Conservation (phyloP, 1,140 invertebrate species). For the Alviniconcha marisindica region DNA sequence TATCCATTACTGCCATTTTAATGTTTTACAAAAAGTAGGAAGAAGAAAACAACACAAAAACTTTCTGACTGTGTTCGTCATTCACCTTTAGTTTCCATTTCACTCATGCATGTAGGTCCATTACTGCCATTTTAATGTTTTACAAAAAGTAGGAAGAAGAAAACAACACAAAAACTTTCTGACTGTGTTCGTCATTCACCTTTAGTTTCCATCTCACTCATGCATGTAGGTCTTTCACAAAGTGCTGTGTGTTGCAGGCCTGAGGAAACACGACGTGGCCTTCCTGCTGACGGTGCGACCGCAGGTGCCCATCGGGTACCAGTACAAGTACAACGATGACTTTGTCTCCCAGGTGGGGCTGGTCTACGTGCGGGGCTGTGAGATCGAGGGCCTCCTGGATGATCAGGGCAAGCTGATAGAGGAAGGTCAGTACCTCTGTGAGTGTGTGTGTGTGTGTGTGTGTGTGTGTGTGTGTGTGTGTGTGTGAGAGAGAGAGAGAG, state of each 20-base stretch:
- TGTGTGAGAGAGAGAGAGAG: not conserved
- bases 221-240: no score
- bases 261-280: constrained; percentile 98
- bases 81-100: no score
- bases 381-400: constrained; percentile 99
- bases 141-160: no score
- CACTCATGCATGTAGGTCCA: no score
- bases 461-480: not conserved
- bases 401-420: constrained; percentile 96
- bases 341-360: constrained; percentile 85
- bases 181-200: no score
- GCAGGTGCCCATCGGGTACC: constrained; percentile 84
- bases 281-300: constrained; percentile 96
- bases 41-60: no score
- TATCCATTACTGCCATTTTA: no score
- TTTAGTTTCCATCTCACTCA: no score
- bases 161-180: no score
- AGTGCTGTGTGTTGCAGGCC: constrained; percentile 69
- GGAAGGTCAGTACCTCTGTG: constrained; percentile 81
- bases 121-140: no score
- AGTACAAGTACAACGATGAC: constrained; percentile 74
- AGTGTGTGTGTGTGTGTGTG: not conserved
- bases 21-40: no score
- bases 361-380: constrained; percentile 95
- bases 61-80: no score